A percentile compares a stretch with the other conserved stretches of the same genome.
Evolutionary conservation across 2,888 invertebrate genomes (phyloP).

Genomic region (Diaprepes abbreviatus): DNA sequence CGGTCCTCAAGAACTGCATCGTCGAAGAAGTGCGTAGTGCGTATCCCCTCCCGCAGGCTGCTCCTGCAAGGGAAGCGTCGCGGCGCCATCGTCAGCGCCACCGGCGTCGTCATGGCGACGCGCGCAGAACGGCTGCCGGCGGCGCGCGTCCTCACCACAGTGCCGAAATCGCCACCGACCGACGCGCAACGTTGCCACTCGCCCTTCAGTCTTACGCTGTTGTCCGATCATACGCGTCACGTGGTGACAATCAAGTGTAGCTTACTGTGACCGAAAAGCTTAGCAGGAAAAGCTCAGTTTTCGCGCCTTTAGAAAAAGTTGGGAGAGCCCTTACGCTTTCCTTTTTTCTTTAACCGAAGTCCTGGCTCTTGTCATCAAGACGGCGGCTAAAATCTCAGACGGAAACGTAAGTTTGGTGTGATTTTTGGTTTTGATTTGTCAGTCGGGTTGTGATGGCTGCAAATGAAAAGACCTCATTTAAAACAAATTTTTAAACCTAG

Average conservation of each 20-base stretch:
- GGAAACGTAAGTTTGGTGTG: slow-evolving; percentile 42
- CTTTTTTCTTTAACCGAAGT: slow-evolving; percentile 14
- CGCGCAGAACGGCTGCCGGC: slow-evolving; percentile 54
- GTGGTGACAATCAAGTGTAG: slow-evolving; percentile 31
- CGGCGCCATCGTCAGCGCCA: slow-evolving; percentile 64
- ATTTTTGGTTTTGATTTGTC: not conserved
- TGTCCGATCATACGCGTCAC: slow-evolving; percentile 46
- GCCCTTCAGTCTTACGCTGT: slow-evolving; percentile 42
- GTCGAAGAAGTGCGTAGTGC: slow-evolving; percentile 47
- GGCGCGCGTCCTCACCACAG: slow-evolving; percentile 45
- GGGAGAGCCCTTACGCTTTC: slow-evolving; percentile 28
- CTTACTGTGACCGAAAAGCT: slow-evolving; percentile 16
- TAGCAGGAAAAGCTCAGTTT: slow-evolving; percentile 19
- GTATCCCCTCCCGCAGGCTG: slow-evolving; percentile 39
- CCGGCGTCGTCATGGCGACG: slow-evolving; percentile 67
- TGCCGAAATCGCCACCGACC: slow-evolving; percentile 47
- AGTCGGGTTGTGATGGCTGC: too few species aligned
- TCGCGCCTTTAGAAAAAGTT: slow-evolving; percentile 11
- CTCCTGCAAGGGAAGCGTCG: slow-evolving; percentile 53
- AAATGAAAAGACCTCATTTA: too few species aligned
- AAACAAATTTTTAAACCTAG: too few species aligned
- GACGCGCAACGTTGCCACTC: slow-evolving; percentile 49
- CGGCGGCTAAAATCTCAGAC: slow-evolving; percentile 48
- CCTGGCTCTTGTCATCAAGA: slow-evolving; percentile 45
- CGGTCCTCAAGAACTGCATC: slow-evolving; percentile 35